Evolutionary conservation across 2,888 invertebrate genomes (phyloP).

Genomic region (Blomia tropicalis): DNA sequence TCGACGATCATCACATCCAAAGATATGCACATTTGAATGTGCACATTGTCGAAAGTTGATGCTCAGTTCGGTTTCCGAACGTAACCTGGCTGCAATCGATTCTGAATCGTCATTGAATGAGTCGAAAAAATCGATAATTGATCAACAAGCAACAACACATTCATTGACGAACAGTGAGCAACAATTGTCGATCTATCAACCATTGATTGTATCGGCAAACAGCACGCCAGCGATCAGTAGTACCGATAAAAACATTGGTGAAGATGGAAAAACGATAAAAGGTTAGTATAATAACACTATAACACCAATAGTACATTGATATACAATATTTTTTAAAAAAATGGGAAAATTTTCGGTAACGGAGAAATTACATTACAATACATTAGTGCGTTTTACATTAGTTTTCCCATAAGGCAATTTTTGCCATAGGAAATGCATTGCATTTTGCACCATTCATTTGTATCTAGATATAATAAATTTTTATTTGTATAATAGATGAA

Average conservation of each 20-base stretch:
- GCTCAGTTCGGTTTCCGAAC: conserved; percentile 8
- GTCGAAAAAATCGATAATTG: background rate
- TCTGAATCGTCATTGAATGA: background rate
- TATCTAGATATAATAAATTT: too few relatives aligned
- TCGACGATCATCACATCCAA: conserved; percentile 14
- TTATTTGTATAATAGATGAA: too few relatives aligned
- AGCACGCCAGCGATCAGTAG: background rate
- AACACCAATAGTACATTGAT: too few relatives aligned
- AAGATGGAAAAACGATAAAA: too few relatives aligned
- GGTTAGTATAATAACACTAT: too few relatives aligned
- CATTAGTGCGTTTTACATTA: too few relatives aligned
- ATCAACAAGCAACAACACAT: background rate
- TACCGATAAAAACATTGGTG: background rate
- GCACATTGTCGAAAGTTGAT: conserved; percentile 16
- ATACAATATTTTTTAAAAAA: too few relatives aligned
- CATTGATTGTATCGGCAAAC: background rate
- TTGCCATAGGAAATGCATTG: too few relatives aligned
- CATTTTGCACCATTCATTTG: too few relatives aligned
- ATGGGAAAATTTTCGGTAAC: too few relatives aligned
- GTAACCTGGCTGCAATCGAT: conserved; percentile 3
- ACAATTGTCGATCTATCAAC: background rate
- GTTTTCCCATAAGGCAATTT: too few relatives aligned
- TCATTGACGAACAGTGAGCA: conserved; percentile 3
- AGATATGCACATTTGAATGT: conserved; percentile 15
- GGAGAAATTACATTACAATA: too few relatives aligned